Base-by-base conservation (phyloP, 2,113 vertebrate genomes). In the Podarcis cretensis region DNA sequence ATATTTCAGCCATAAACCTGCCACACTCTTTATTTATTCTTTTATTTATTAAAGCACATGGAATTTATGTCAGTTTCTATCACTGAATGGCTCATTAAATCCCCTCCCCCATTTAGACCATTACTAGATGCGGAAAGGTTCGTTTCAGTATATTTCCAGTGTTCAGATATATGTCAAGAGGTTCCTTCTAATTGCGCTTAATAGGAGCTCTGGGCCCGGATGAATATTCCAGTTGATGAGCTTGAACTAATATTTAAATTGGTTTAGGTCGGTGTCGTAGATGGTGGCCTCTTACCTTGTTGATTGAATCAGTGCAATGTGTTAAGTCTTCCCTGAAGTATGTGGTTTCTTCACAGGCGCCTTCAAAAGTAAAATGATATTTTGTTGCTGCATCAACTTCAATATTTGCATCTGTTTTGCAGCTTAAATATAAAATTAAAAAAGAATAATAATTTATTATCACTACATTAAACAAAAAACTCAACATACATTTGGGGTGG, bases 161-260 rank as follows among this genome's bases (percentile, higher is more conserved):
- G 48, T 78, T 85, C 32, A 87, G 59, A 68, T 78, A 35, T 32
- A 37, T 25, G 14, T 69, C 20, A 88, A 79, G 88, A 86, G 2
- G 79, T 81, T 25, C 7, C 23, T 94, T 96, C 92, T 94, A 85
- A 92, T 86, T 88, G 75, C 30, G 81, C 87, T 93, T 93, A 6
- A 84, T 86, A 69, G 87, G 43, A 90, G 79, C 68, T 93, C 88
- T 87, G 83, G 89, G 79, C 69, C 87, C 89, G 63, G 71, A 68
- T 89, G 74, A 68, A 81, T 89, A 90, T 81, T 93, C 81, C 57
- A 90, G 89, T 90, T 88, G 90, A 43, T 91, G 90, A 95, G 92
- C 83, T 91, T 94, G 85, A 94, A 85, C 80, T 93, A 91, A 93
- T 92, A 93, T 92, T 93, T 91, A 93, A 94, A 94, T 93, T 93